phyloP scores from a whole-genome alignment of 2,888 invertebrate genomes.

The Apamea epomidion region DNA sequence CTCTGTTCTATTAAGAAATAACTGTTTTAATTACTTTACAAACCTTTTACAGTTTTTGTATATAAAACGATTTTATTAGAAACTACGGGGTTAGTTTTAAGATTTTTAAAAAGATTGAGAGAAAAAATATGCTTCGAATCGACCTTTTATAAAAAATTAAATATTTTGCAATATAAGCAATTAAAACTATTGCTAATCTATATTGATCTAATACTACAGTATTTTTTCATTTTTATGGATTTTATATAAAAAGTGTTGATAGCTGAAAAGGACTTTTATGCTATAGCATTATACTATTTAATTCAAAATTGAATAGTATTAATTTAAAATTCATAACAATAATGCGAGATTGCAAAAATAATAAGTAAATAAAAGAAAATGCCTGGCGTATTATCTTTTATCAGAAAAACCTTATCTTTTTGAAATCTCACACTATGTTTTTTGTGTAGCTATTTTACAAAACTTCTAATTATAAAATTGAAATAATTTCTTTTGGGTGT shows the following conservation, averaged over 20 bases:
- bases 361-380: constrained; percentile 29
- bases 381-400: constrained; percentile 21
- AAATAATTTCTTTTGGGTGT: constrained; percentile 32
- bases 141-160: constrained; percentile 24
- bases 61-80: constrained; percentile 6
- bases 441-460: constrained; percentile 33
- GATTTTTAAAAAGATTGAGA: neutral
- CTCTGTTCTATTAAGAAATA: constrained; percentile 13
- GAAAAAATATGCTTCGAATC: constrained; percentile 31
- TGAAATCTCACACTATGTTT: constrained; percentile 51
- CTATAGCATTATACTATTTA: constrained; percentile 38
- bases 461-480: constrained; percentile 27
- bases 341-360: constrained; percentile 56
- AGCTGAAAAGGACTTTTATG: constrained; percentile 27
- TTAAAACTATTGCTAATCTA: constrained; percentile 57
- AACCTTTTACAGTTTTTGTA: constrained; percentile 7
- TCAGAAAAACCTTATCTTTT: constrained; percentile 10
- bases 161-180: constrained; percentile 53
- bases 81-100: constrained; percentile 14
- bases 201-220: constrained; percentile 50
- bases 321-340: constrained; percentile 32
- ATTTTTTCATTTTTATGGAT: constrained; percentile 14
- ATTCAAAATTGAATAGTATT: constrained; percentile 11
- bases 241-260: constrained; percentile 19
- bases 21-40: constrained; percentile 21